Base-by-base conservation (phyloP, 2,888 invertebrate genomes). In the Anticlea derivata region DNA sequence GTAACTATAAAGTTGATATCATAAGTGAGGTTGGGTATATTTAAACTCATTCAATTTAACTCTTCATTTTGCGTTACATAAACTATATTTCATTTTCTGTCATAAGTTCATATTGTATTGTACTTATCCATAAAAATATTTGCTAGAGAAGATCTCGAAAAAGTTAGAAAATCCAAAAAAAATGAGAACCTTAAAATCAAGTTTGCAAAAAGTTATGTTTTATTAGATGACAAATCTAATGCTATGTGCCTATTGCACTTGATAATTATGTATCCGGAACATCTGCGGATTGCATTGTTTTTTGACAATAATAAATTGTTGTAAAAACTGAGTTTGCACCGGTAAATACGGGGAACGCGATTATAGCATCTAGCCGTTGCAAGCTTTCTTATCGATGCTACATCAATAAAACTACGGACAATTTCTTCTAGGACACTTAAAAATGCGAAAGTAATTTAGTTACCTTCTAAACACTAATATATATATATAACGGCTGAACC, bases 121-220 rank as follows among this genome's bases (percentile, higher is more conserved):
- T 89, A 88, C 88, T 87, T 90, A 89, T 86, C 80, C 81, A 87
- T 85, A 83, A 86, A 78, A 81, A 83, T 88, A 86, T 88, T 88
- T 81, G 75, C 81, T 87, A 87, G 87, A 83, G 75, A 72, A 82
- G 80, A 83, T 79, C 73, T 78, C 75, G 70, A 79, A 81, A 75
- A 75, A 72, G 69, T 63, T 65, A 68, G 68, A 83, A 86, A 85
- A 80, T 68, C 53, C 39, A 75, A 75, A 86, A 86, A 86, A 86
- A 85, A 79, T 17, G n/a, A n/a, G 49, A 50, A 63, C 71, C 70
- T 62, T 76, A 75, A 70, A 67, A 71, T 83, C 86, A 84, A 83
- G 86, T 72, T 75, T 65, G 88, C 88, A 87, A 86, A 82, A 71
- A 86, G 83, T 87, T 87, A 88, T 86, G 82, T 88, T 87, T 77